Conservation (phyloP, 2,797 vertebrate genomes). For the Coccyzus lansbergi region DNA sequence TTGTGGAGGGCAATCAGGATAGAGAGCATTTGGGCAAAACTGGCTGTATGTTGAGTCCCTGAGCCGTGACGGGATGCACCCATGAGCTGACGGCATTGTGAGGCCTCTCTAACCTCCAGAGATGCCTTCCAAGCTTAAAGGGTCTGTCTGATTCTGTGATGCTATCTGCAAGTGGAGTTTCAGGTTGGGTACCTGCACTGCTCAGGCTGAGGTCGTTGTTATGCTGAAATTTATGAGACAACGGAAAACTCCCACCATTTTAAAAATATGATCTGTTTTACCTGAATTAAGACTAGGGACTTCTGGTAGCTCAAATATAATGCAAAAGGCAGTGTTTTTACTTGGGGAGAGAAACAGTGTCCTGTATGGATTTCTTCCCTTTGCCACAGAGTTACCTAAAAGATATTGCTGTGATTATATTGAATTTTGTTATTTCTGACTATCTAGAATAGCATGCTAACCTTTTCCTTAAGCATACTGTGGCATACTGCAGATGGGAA, state of each 20-base stretch:
- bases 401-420: background rate
- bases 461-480: background rate
- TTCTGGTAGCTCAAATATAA: background rate
- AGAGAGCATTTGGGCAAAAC: background rate
- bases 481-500: background rate
- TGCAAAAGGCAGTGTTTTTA: background rate
- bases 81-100: background rate
- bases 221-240: background rate
- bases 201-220: background rate
- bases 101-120: background rate
- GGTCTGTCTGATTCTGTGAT: background rate
- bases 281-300: background rate
- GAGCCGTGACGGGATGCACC: background rate
- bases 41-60: fast-evolving
- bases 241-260: background rate
- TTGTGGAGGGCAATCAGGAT: background rate
- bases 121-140: background rate
- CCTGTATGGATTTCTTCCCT: background rate
- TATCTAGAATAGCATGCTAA: background rate
- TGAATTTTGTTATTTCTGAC: background rate
- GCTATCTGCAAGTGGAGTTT: background rate
- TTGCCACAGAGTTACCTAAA: background rate
- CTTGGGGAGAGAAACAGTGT: background rate
- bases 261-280: background rate
- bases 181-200: background rate